Evolutionary conservation across 2,888 invertebrate genomes (phyloP), one percentile per base, ranked within the genome.

Genomic region (Cerastis rubricosa): DNA sequence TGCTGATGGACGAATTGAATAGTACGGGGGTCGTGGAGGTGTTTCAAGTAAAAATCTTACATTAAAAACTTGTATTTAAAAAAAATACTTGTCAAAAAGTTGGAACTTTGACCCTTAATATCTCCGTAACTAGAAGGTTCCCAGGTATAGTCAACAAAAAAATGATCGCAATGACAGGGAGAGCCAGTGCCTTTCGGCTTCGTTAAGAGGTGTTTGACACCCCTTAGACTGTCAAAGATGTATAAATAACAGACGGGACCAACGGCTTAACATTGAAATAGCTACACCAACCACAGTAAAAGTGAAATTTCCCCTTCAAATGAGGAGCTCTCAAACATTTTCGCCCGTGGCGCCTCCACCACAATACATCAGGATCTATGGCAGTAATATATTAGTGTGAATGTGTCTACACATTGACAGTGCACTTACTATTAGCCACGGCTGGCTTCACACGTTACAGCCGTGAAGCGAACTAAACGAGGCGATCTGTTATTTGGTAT

Each of bases 361-460:
- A 25, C 51, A 49, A 81, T 84, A 74, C 61, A 78, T 85, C 76
- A 85, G 65, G 73, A 25, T 67, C 76, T 78, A 64, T 74, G 64
- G 66, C 66, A 70, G 70, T 78, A 76, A 85, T 83, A 78, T 78
- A 76, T 86, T 72, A 81, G 54, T 70, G 17, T 65, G 40, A 84
- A 76, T 72, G 78, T 80, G 69, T 86, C 65, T 77, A 77, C 83
- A 81, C 85, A 84, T 78, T 84, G 84, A 80, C 80, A 81, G 70
- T 76, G 71, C 83, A 85, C 81, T 80, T 81, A 86, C 86, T 86
- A 85, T 87, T 87, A 87, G 85, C 66, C n/a, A 87, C 86, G 87
- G 87, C 81, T 79, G 83, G 76, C 71, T 86, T 74, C 61, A 67
- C 74, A 74, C 73, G 74, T 78, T 86, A 81, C 85, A 83, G 65